phyloP scores from a whole-genome alignment of 2,888 invertebrate genomes.

The Autographa gamma region DNA sequence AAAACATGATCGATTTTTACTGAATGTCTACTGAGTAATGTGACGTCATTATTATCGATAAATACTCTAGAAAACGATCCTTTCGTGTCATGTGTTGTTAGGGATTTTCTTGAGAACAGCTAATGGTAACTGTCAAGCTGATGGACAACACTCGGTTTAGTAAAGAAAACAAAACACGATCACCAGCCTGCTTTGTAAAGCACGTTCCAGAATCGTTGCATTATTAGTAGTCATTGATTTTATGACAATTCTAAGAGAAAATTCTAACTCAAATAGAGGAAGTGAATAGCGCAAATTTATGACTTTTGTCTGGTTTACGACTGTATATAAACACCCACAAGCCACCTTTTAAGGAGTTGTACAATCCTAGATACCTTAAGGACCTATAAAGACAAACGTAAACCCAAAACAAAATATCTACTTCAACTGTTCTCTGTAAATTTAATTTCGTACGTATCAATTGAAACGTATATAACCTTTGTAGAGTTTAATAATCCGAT shows the following conservation, averaged over 20 bases:
- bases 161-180: background rate
- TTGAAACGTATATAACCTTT: conserved; percentile 7
- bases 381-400: background rate
- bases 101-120: background rate
- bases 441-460: background rate
- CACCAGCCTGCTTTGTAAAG: background rate
- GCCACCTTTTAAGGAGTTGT: no score
- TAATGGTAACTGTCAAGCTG: background rate
- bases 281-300: background rate
- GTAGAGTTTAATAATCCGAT: conserved; percentile 57
- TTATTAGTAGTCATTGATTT: background rate
- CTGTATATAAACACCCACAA: no score
- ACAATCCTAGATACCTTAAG: background rate
- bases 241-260: background rate
- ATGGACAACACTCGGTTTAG: background rate
- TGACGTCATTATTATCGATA: conserved; percentile 14
- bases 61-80: background rate
- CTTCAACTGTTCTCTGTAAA: conserved; percentile 15
- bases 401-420: no score
- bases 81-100: background rate
- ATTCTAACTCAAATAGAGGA: background rate
- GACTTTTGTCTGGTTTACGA: background rate
- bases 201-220: background rate
- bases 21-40: conserved; percentile 9
- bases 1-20: conserved; percentile 41